Evolutionary conservation across 2,113 vertebrate genomes (phyloP), one percentile per base, ranked within the genome.

Genomic region (Pimephales promelas): DNA sequence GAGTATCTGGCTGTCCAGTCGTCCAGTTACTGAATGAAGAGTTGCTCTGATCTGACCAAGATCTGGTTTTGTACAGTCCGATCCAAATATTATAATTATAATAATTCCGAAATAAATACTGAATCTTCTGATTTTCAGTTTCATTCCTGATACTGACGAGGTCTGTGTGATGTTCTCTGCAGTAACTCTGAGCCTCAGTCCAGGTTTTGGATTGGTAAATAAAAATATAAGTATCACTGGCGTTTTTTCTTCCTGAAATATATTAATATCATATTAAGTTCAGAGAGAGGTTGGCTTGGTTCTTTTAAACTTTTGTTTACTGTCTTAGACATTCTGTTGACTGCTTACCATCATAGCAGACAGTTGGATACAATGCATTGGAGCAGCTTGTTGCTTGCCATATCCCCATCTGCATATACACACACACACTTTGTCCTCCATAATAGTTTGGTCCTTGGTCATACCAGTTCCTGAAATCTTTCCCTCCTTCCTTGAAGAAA

Each of bases 11-110:
- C 16, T 83, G 43, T 16, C 57, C 31, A 16, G 34, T 2, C 13
- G 20, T 59, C 84, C 84, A 86, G 64, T 78, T 24, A 45, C 22
- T 86, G 16, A 82, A 86, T 40, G 84, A 61, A 62, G 73, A 86
- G 47, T 74, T 79, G 40, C 75, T 86, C 77, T 74, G 70, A 59
- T 83, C 81, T 34, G 85, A 83, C 85, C 85, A 83, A 73, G 75
- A 75, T 54, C 76, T 75, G 24, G 5, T 83, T 86, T 26, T 86
- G 81, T 83, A 86, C 66, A 86, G 75, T 14, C 85, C 75, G 22
- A 83, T 68, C 75, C 85, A 86, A 64, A 72, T 2, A 49, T 49
- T 64, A 59, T 18, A n/a, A 76, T 20, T 2, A 76, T 26, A 18
- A 34, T 34, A 34, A 34, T 34, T 34, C 1, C 26, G 5, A 5